Base-by-base conservation (phyloP, 2,888 invertebrate species). In the Troides helena region DNA sequence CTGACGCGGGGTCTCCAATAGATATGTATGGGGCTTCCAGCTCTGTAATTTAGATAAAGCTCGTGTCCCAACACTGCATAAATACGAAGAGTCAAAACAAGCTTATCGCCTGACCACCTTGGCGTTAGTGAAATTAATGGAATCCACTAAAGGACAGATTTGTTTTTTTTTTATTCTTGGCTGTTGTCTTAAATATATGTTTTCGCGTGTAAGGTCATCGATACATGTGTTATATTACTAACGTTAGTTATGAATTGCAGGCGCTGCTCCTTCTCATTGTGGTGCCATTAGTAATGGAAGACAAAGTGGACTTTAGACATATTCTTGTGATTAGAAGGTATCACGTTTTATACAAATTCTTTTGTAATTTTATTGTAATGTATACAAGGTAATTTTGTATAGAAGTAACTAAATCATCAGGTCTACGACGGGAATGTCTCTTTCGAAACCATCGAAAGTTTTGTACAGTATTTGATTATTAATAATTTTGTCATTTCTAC, bases 21-120 rank as follows among this genome's bases (percentile, higher is more conserved):
- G 87, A 88, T 84, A 85, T 82, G 81, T 83, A 78, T 74, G 80
- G 81, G 81, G 90, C 90, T 89, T 85, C 90, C 89, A 90, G 88
- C 83, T 82, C 81, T 79, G 87, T 88, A 83, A 89, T 91, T 90
- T 88, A 91, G 92, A 90, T 92, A 90, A 90, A 80, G 78, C 79
- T 83, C 82, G 82, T 84, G 85, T 83, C 80, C 80, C 80, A 83
- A 87, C 86, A 87, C 83, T 79, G 84, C 82, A 88, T 90, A 88
- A 89, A 90, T 89, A 88, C 84, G 78, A 84, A 80, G 78, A 83
- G 88, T 89, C 87, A 85, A 85, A 89, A 87, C 86, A 87, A 76
- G 78, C 81, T 89, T 90, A 90, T 90, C 89, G 77, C 66, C 69
- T 87, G 90, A 83, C 91, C 91, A 91, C 91, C 91, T 85, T 78